Percentiles rank a stretch among this genome's conserved stretches.
These are phyloP conservation scores for Pomatostomus ruficeps DNA, from an alignment of 2,113 vertebrate species.

Conservation along the genomic window DNA sequence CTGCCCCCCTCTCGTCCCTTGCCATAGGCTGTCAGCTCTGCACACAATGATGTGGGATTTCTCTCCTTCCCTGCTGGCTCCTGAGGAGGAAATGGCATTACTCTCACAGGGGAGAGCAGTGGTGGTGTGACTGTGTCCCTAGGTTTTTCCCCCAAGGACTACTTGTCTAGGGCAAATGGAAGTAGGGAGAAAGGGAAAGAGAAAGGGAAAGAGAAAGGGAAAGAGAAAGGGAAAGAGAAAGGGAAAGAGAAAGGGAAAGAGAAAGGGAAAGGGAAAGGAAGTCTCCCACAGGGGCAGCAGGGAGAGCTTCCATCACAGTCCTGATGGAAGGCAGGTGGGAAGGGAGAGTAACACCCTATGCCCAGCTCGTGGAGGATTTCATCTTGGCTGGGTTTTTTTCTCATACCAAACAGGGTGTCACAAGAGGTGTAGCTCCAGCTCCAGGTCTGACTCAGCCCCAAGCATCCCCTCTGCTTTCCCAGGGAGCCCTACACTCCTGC, in stretches of 20 bases:
- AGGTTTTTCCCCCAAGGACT: background rate
- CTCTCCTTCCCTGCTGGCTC: background rate
- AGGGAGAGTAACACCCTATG: background rate
- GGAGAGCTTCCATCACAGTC: background rate
- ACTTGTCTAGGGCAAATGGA: background rate
- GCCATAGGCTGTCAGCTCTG: background rate
- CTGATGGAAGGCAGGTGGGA: background rate
- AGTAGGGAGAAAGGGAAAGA: background rate
- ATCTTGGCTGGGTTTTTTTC: background rate
- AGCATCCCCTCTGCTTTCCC: background rate
- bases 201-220: background rate
- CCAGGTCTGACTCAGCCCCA: background rate
- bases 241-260: background rate
- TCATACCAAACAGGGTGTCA: background rate
- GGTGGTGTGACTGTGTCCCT: background rate
- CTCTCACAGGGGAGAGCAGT: background rate
- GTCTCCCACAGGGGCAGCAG: background rate
- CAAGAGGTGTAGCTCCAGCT: background rate
- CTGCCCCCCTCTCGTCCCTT: background rate
- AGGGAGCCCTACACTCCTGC: background rate
- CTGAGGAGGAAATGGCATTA: rapidly evolving
- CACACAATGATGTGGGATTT: background rate
- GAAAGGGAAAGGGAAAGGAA: background rate
- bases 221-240: too few relatives aligned
- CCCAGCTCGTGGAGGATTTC: background rate